Conservation (phyloP, 2,888 invertebrate genomes). For the Leuctra nigra region DNA sequence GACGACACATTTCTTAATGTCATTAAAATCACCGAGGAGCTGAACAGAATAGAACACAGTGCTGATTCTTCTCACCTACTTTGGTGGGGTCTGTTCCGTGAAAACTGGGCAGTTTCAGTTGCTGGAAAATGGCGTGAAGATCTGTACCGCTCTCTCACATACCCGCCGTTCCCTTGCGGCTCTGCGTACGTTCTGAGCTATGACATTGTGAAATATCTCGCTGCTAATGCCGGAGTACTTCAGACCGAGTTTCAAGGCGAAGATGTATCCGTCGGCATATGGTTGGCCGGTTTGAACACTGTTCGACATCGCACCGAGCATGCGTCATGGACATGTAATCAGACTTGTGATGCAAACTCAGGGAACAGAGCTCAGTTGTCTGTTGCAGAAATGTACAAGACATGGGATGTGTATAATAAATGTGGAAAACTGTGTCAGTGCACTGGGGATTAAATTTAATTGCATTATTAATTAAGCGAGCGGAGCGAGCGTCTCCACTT, state of each 20-base stretch:
- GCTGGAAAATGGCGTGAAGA: slow-evolving; percentile 33
- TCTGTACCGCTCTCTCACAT: slow-evolving; percentile 26
- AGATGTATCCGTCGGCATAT: slow-evolving; percentile 33
- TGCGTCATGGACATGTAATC: slow-evolving; percentile 20
- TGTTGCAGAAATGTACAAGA: background rate
- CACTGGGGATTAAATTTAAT: too few relatives aligned
- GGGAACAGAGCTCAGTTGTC: background rate
- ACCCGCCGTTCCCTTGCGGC: slow-evolving; percentile 34
- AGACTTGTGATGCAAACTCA: background rate
- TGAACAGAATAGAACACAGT: background rate
- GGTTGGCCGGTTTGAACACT: slow-evolving; percentile 30
- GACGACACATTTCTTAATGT: slow-evolving; percentile 34
- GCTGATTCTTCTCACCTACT: slow-evolving; percentile 7
- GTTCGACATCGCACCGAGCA: background rate
- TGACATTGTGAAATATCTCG: slow-evolving; percentile 25
- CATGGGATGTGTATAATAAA: background rate
- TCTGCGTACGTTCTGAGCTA: slow-evolving; percentile 32
- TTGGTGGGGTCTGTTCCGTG: slow-evolving; percentile 33
- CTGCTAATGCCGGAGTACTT: slow-evolving; percentile 19
- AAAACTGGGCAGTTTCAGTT: slow-evolving; percentile 30
- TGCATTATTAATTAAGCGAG: too few relatives aligned
- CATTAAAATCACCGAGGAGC: slow-evolving; percentile 20
- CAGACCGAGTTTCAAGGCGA: slow-evolving; percentile 29
- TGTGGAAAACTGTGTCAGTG: background rate
- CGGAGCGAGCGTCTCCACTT: too few relatives aligned